These are phyloP conservation scores for Larimichthys polyactis DNA, from an alignment of 2,113 vertebrate species.

Conservation along the genomic window DNA sequence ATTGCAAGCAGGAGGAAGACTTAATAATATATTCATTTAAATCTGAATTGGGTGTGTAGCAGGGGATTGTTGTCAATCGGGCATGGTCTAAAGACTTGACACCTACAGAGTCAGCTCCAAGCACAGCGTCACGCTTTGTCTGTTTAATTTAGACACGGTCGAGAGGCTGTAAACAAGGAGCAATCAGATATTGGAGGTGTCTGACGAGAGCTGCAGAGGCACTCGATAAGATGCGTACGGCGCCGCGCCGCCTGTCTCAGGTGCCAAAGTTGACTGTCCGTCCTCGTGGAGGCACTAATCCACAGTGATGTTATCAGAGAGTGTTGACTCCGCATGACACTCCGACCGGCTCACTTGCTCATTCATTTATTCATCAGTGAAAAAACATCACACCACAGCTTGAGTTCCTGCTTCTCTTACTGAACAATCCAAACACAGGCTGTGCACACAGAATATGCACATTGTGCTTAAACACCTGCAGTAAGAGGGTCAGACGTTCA, in stretches of 20 bases:
- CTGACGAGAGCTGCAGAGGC: slow-evolving; percentile 1
- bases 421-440: neutral
- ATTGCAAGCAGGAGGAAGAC: neutral
- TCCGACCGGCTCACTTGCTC: slow-evolving; percentile 18
- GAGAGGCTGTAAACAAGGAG: slow-evolving; percentile 40
- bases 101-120: rapidly evolving
- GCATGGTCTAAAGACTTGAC: neutral
- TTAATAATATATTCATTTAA: neutral
- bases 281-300: neutral
- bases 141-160: neutral
- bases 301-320: slow-evolving; percentile 52
- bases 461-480: neutral
- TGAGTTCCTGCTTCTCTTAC: slow-evolving; percentile 25
- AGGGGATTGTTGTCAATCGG: neutral
- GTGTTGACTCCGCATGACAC: slow-evolving; percentile 3
- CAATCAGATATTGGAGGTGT: slow-evolving; percentile 46
- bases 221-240: slow-evolving; percentile 19
- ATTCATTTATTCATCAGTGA: slow-evolving; percentile 75
- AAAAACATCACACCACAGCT: slow-evolving; percentile 35
- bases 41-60: neutral
- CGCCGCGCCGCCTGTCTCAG: slow-evolving; percentile 16
- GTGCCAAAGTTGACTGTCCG: slow-evolving; percentile 16
- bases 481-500: neutral
- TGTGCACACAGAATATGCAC: neutral
- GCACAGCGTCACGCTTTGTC: neutral